Base-by-base conservation (phyloP, 2,888 invertebrate species). In the Alsophila aescularia region DNA sequence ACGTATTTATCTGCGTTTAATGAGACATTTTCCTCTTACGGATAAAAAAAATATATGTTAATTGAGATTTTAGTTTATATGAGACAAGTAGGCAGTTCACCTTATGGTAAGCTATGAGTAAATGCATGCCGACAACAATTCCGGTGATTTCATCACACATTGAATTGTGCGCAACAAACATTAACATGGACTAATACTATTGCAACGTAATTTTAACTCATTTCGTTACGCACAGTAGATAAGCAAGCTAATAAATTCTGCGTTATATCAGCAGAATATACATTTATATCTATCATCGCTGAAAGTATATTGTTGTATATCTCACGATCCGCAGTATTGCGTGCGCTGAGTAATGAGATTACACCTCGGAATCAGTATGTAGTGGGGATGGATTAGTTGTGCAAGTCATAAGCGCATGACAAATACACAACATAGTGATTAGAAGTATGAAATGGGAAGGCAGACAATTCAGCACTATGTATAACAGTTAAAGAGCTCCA, bases 271-370 rank as follows among this genome's bases (percentile, higher is more conserved):
- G 31, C 27, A 8, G 7, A 6, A 27, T 27, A 8, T 27, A 7
- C 27, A 27, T 2, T 3, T 27, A 27, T 9, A n/a, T 29, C 29
- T 4, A 24, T 2, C 7, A 24, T 5, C 7, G 8, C 8, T 7
- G 3, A 7, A 24, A 5, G 7, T 24, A 24, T 24, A 24, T 24
- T 8, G 5, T 1, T 24, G 21, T 24, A 48, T 57, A 47, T 40
- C 40, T 51, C 41, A 50, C 53, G 53, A 51, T 57, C 45, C 41
- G 39, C 44, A 15, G 51, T 55, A 52, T 55, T 61, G 58, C 41
- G 58, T 47, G 27, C 47, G 40, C 42, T 48, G 57, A 55, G 50
- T 61, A 61, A 61, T 58, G 49, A 41, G 43, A 61, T 58, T 51
- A 61, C 52, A 43, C 5, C 9, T 6, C 43, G 32, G 32, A 8